Base-by-base conservation (phyloP, 2,797 vertebrate species). In the Otolemur crassicaudatus region DNA sequence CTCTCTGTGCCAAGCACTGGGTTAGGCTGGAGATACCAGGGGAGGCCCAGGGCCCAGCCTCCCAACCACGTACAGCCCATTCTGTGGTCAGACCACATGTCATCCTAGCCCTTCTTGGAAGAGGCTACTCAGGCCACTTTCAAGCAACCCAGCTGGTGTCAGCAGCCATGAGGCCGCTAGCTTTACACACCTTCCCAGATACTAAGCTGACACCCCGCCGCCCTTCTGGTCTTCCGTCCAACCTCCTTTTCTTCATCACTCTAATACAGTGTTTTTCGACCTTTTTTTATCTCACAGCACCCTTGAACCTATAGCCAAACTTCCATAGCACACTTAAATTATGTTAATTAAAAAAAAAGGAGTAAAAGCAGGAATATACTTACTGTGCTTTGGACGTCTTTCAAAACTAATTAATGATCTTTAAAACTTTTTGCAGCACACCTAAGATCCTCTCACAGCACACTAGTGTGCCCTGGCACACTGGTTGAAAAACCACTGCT, bases 41-140 rank as follows among this genome's bases (percentile, higher is more conserved):
- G 17, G 49, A 40, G 12, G 19, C 31, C 46, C 23, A 13, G 93
- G 67, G 1, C 60, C 80, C 2, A 20, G 3, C 14, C 7, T 4
- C 19, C 60, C 37, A 14, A 1, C 67, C 12, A 0, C 7, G 1
- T 7, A 6, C 63, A 3, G 34, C 76, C 72, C 17, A 0, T 7
- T 25, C 31, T 81, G 58, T 22, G 58, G 22, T 85, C 83, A 46
- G 27, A 85, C 34, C 34, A 1, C 25, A 1, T 0, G 17, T 53
- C 49, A 53, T 31, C 81, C 23, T 8, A 0, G 8, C 40, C 53
- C 10, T 63, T 85, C 23, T 23, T 7, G 0, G 5, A 22, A 58
- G 87, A 14, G n/a, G 53, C 72, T 9, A 20, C 86, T 43, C 7
- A 2, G 29, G 46, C 37, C 4, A 5, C 43, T 49, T 43, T 23